phyloP scores from a whole-genome alignment of 1,140 invertebrate genomes.

The silkworm (Bombyx mori) region DNA sequence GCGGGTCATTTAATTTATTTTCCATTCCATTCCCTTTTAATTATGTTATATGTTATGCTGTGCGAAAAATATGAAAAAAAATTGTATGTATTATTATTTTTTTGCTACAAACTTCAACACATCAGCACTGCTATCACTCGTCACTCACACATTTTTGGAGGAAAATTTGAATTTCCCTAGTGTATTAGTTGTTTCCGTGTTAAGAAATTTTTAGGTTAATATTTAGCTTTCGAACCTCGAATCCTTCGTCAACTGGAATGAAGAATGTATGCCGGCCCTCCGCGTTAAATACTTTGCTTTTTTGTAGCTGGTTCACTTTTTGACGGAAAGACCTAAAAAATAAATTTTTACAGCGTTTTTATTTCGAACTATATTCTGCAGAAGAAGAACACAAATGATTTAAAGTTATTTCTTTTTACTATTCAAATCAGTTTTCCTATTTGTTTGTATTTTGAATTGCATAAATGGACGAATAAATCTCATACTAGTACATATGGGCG shows the following conservation, averaged over 20 bases:
- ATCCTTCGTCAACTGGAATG: slow-evolving; percentile 90
- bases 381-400: neutral
- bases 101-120: too few species aligned
- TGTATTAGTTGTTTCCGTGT: too few species aligned
- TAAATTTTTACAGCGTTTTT: neutral
- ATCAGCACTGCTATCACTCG: too few species aligned
- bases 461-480: neutral
- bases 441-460: neutral
- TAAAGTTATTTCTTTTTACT: neutral
- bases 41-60: too few species aligned
- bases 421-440: neutral
- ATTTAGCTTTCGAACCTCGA: slow-evolving; percentile 74
- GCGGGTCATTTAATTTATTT: too few species aligned
- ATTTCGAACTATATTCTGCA: too few species aligned
- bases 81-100: too few species aligned
- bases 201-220: too few species aligned
- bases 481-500: neutral
- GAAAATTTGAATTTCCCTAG: too few species aligned
- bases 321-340: slow-evolving; percentile 79
- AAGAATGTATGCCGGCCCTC: slow-evolving; percentile 89
- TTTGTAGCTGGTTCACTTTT: slow-evolving; percentile 78
- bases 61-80: too few species aligned
- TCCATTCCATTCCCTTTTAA: too few species aligned
- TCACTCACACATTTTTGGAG: too few species aligned
- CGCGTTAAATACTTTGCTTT: slow-evolving; percentile 81